These are phyloP conservation scores for Coreoperca whiteheadi DNA, from an alignment of 2,113 vertebrate species.

Conservation along the genomic window DNA sequence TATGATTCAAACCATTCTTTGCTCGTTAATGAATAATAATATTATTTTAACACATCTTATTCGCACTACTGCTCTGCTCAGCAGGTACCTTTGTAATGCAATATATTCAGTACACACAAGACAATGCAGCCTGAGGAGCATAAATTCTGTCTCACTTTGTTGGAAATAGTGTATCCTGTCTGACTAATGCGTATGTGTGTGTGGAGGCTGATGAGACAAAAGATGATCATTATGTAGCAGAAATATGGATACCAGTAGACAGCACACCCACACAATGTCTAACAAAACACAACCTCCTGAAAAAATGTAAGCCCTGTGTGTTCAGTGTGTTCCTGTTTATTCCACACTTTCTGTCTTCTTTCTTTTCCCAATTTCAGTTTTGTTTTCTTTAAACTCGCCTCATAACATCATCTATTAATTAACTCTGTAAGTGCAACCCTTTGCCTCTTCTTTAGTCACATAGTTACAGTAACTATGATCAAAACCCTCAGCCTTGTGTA, in stretches of 20 bases:
- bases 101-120: neutral
- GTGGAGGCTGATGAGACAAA: slow-evolving; percentile 37
- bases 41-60: neutral
- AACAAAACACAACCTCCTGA: slow-evolving; percentile 27
- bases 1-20: neutral
- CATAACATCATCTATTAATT: slow-evolving; percentile 13
- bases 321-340: slow-evolving; percentile 34
- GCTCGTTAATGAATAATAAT: neutral
- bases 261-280: slow-evolving; percentile 41
- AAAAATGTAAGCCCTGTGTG: slow-evolving; percentile 10
- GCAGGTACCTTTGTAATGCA: neutral
- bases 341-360: slow-evolving; percentile 16
- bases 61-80: neutral
- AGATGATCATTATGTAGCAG: slow-evolving; percentile 23
- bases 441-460: slow-evolving; percentile 6
- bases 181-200: neutral
- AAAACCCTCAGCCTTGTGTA: slow-evolving; percentile 7
- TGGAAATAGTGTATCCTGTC: slow-evolving; percentile 9
- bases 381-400: neutral
- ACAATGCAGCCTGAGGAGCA: slow-evolving; percentile 10
- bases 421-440: slow-evolving; percentile 9
- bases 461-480: neutral
- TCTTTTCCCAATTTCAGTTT: slow-evolving; percentile 21
- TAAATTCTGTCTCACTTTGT: neutral
- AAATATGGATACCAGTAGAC: slow-evolving; percentile 35